Percentiles rank a stretch among this genome's conserved stretches.
Evolutionary conservation across 2,797 vertebrate genomes (phyloP).

Genomic region (Oceanodroma leucorhoa): DNA sequence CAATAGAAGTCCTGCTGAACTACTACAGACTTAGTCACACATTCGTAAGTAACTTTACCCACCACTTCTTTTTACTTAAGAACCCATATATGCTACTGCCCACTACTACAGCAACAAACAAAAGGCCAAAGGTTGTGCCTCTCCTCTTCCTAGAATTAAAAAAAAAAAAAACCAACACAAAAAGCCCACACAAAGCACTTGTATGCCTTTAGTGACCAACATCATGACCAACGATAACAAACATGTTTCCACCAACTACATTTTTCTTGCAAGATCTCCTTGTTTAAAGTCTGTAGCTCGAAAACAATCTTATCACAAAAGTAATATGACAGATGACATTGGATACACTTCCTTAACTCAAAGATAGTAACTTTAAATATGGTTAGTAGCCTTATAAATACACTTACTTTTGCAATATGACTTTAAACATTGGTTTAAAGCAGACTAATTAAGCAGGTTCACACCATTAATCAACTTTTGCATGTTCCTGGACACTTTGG

Average conservation of each 20-base stretch:
- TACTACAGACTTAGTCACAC: not conserved
- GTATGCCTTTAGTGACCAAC: not conserved
- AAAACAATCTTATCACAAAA: not conserved
- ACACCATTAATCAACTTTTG: not conserved
- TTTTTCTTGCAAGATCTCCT: not conserved
- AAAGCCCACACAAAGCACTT: not conserved
- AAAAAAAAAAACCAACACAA: not conserved
- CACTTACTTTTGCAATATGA: not conserved
- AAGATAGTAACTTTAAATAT: not conserved
- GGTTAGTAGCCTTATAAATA: not conserved
- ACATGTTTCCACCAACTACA: not conserved
- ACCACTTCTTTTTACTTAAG: no score
- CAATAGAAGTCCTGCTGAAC: not conserved
- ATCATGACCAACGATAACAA: accelerated
- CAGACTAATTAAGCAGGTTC: not conserved
- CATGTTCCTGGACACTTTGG: not conserved
- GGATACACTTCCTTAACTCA: not conserved
- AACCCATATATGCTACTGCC: not conserved
- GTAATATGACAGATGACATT: not conserved
- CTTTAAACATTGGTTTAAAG: not conserved
- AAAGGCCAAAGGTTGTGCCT: not conserved
- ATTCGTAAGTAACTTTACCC: no score
- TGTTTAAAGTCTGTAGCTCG: not conserved
- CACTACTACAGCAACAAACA: not conserved
- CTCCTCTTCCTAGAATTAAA: not conserved